These are phyloP conservation scores for Brachionus paranguensis DNA, from an alignment of 1,140 invertebrate genomes.

Conservation along the genomic window DNA sequence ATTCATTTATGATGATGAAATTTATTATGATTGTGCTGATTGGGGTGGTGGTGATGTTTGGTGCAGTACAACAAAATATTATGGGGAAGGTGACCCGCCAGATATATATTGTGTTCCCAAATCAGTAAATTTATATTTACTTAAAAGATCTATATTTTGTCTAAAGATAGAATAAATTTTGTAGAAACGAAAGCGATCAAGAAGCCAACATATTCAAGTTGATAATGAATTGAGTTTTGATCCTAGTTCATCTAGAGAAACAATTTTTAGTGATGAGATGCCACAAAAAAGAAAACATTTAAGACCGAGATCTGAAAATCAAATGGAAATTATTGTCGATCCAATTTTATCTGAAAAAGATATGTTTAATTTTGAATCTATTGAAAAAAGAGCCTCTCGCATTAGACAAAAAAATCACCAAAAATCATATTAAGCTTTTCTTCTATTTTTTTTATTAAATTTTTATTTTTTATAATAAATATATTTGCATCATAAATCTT, in stretches of 20 bases:
- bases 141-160: too few relatives aligned
- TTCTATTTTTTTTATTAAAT: not conserved
- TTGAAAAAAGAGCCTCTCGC: not conserved
- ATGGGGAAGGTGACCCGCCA: not conserved
- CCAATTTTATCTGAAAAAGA: not conserved
- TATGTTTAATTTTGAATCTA: not conserved
- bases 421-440: not conserved
- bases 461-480: not conserved
- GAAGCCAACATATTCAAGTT: not conserved
- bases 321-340: not conserved
- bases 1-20: not conserved
- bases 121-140: not conserved
- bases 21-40: conserved; percentile 13
- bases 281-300: not conserved
- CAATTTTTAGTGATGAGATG: not conserved
- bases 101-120: not conserved
- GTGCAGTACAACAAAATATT: conserved; percentile 18
- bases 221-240: not conserved
- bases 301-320: not conserved
- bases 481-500: not conserved
- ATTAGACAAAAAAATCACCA: not conserved
- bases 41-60: conserved; percentile 22
- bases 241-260: not conserved
- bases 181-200: not conserved
- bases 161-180: not conserved